phyloP scores from a whole-genome alignment of 1,140 invertebrate genomes.

The Heliconius himera region DNA sequence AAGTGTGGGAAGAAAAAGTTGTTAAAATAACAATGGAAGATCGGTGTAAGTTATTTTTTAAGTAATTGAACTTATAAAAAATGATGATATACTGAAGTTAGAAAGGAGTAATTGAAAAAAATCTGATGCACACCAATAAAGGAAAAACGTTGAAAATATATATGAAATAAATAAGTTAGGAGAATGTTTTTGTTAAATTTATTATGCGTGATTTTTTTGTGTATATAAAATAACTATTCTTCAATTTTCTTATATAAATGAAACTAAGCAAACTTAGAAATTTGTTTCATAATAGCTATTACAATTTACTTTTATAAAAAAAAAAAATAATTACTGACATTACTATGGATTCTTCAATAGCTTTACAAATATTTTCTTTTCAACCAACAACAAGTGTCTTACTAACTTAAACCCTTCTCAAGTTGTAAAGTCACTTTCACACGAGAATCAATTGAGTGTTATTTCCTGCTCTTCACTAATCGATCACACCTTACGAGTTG shows the following conservation, averaged over 20 bases:
- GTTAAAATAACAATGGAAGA: background rate
- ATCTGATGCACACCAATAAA: background rate
- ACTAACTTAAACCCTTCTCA: conserved; percentile 14
- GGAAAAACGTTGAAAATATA: background rate
- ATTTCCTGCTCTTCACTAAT: conserved; percentile 51
- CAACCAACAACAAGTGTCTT: conserved; percentile 5
- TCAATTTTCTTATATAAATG: too few species aligned
- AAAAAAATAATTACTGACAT: background rate
- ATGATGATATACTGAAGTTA: background rate
- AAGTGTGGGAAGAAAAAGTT: conserved; percentile 6
- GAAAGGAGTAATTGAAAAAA: background rate
- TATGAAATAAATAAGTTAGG: background rate
- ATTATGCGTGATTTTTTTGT: too few species aligned
- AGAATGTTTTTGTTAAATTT: too few species aligned
- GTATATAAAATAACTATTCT: too few species aligned
- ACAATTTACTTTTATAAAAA: background rate
- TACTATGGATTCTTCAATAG: background rate
- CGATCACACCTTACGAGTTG: conserved; percentile 58
- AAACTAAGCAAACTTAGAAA: too few species aligned
- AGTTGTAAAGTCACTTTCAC: conserved; percentile 41
- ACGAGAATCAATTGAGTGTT: conserved; percentile 64
- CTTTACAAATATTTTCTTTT: background rate
- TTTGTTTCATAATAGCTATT: too few species aligned
- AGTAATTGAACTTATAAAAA: background rate
- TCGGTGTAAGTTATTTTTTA: background rate